Conservation (phyloP, 2,888 invertebrate genomes). For the Nomada fucata region DNA sequence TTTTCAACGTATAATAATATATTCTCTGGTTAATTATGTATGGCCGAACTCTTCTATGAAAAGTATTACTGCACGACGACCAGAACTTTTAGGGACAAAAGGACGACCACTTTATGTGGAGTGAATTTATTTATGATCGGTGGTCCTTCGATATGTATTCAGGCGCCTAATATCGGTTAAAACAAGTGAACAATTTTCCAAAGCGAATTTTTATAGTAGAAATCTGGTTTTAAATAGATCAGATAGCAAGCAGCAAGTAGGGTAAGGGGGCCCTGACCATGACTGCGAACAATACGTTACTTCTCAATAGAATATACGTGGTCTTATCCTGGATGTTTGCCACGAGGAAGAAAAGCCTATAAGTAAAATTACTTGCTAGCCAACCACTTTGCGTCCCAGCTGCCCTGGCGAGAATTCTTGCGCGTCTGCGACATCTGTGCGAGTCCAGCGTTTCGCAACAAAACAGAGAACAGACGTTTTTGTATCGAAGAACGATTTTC, state of each 20-base stretch:
- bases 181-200: slow-evolving; percentile 18
- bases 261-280: slow-evolving; percentile 71
- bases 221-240: slow-evolving; percentile 66
- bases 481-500: background rate
- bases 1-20: too few species aligned
- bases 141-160: background rate
- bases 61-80: slow-evolving; percentile 29
- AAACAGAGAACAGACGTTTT: background rate
- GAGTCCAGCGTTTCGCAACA: background rate
- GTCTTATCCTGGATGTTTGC: slow-evolving; percentile 66
- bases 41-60: background rate
- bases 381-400: slow-evolving; percentile 47
- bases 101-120: background rate
- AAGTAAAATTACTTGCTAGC: slow-evolving; percentile 62
- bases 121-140: slow-evolving; percentile 40
- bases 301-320: slow-evolving; percentile 46
- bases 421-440: background rate
- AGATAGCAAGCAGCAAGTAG: slow-evolving; percentile 58
- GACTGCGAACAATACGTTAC: slow-evolving; percentile 56
- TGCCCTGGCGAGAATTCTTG: slow-evolving; percentile 24
- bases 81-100: slow-evolving; percentile 47
- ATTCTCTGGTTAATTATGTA: too few species aligned
- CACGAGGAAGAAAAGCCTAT: slow-evolving; percentile 59
- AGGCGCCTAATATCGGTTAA: background rate
- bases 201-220: slow-evolving; percentile 39